phyloP scores from a whole-genome alignment of 2,888 invertebrate species.

The Coenonympha glycerion region DNA sequence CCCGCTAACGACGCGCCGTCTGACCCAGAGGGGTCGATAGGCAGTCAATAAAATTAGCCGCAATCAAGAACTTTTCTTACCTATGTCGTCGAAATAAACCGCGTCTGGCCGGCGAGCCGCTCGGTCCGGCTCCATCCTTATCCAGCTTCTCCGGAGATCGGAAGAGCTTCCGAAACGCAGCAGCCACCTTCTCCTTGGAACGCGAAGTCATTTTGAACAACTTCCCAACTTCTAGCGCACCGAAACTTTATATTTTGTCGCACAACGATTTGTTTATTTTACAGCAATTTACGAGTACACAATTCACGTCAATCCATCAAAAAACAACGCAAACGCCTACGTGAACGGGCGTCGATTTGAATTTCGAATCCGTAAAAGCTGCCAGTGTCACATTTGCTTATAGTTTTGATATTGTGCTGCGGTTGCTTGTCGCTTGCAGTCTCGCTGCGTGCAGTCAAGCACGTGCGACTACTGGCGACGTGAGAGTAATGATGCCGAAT shows the following conservation, averaged over 20 bases:
- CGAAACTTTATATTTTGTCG: neutral
- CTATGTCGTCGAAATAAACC: slow-evolving; percentile 69
- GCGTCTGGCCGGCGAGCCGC: slow-evolving; percentile 78
- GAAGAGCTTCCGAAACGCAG: slow-evolving; percentile 86
- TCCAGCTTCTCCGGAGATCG: slow-evolving; percentile 83
- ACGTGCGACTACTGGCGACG: slow-evolving; percentile 55
- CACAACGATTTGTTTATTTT: neutral
- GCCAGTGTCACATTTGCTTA: slow-evolving; percentile 10
- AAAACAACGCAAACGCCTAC: slow-evolving; percentile 39
- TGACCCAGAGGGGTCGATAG: too few species aligned
- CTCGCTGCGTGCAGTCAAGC: slow-evolving; percentile 44
- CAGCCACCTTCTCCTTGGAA: slow-evolving; percentile 87
- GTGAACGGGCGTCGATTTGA: slow-evolving; percentile 48
- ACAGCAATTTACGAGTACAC: slow-evolving; percentile 31
- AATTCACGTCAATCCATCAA: slow-evolving; percentile 28
- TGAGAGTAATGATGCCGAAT: too few species aligned
- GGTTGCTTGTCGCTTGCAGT: slow-evolving; percentile 29
- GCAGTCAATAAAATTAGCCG: neutral
- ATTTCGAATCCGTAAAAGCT: slow-evolving; percentile 33
- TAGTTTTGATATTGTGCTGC: slow-evolving; percentile 6
- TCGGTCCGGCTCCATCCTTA: slow-evolving; percentile 77
- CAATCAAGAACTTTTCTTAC: slow-evolving; percentile 34
- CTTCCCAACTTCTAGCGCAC: slow-evolving; percentile 26
- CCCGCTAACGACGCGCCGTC: too few species aligned
- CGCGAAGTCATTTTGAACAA: slow-evolving; percentile 81